These are phyloP conservation scores for Lypha dubia DNA, from an alignment of 2,888 invertebrate genomes.

Conservation along the genomic window DNA sequence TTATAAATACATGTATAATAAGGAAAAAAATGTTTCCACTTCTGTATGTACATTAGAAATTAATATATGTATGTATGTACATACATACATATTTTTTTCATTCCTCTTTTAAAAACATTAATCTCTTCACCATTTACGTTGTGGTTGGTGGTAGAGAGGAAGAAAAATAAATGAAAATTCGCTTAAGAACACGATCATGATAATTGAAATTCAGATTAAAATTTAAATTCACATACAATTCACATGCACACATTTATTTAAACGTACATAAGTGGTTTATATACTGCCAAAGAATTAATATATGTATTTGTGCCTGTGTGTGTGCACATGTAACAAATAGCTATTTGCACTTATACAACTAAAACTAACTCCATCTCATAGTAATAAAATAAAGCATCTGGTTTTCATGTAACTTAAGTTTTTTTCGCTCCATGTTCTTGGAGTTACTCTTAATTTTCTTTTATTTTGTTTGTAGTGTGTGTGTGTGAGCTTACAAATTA, in stretches of 20 bases:
- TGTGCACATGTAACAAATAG: slow-evolving; percentile 1
- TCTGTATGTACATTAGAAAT: slow-evolving; percentile 20
- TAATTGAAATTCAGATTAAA: slow-evolving; percentile 56
- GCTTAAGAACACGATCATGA: slow-evolving; percentile 48
- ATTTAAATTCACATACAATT: slow-evolving; percentile 21
- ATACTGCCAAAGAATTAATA: slow-evolving; percentile 17
- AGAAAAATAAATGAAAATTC: slow-evolving; percentile 25
- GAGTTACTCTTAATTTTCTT: slow-evolving; percentile 13
- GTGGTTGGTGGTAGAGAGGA: slow-evolving; percentile 22
- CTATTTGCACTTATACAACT: slow-evolving; percentile 25
- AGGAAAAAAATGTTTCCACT: neutral
- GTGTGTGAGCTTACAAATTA: neutral
- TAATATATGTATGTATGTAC: slow-evolving; percentile 2
- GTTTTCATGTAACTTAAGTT: slow-evolving; percentile 62
- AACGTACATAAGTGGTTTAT: neutral
- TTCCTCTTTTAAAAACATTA: slow-evolving; percentile 5
- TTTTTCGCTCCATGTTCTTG: slow-evolving; percentile 12
- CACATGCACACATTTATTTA: slow-evolving; percentile 1
- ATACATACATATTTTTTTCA: no score
- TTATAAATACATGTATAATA: slow-evolving; percentile 8
- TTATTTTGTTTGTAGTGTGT: slow-evolving; percentile 8
- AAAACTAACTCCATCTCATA: slow-evolving; percentile 55
- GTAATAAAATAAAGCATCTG: slow-evolving; percentile 64
- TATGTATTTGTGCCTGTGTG: neutral
- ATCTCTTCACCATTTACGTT: slow-evolving; percentile 30